Conservation (phyloP, 2,113 vertebrate species). For the Mohoua ochrocephala region DNA sequence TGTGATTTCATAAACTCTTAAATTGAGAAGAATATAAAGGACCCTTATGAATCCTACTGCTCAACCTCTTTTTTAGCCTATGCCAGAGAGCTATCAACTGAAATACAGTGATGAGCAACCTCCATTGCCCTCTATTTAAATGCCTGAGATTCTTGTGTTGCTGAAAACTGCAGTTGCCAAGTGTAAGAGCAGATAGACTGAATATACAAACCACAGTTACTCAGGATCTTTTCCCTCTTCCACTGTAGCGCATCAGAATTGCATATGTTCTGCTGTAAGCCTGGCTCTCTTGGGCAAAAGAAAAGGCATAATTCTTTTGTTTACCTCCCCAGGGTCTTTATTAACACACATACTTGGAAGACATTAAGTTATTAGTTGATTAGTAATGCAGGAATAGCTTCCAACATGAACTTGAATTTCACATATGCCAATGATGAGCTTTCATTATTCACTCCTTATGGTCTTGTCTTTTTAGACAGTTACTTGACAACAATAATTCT, state of each 20-base stretch:
- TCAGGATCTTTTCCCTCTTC: not conserved
- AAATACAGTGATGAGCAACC: not conserved
- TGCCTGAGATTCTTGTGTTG: not conserved
- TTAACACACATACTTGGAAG: conserved; percentile 27
- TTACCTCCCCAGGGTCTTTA: conserved; percentile 48
- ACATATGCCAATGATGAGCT: not conserved
- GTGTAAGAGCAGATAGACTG: not conserved
- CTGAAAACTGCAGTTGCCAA: not conserved
- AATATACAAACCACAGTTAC: not conserved
- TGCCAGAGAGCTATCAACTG: not conserved
- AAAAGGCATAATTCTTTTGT: conserved; percentile 20
- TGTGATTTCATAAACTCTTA: not conserved
- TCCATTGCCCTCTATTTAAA: not conserved
- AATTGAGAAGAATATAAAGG: not conserved
- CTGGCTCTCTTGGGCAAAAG: conserved; percentile 6
- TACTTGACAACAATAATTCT: not conserved
- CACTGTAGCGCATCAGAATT: not conserved
- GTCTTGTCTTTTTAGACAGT: conserved; percentile 29
- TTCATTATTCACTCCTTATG: conserved; percentile 41
- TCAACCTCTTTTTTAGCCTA: not conserved
- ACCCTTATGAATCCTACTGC: not conserved
- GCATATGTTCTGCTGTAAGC: not conserved
- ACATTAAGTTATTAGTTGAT: conserved; percentile 46
- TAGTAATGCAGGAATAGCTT: conserved; percentile 50
- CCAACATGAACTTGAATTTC: conserved; percentile 3